A percentile compares a stretch with the other conserved stretches of the same genome.
These are phyloP conservation scores for Cinclus cinclus DNA, from an alignment of 2,113 vertebrate species.

Conservation along the genomic window DNA sequence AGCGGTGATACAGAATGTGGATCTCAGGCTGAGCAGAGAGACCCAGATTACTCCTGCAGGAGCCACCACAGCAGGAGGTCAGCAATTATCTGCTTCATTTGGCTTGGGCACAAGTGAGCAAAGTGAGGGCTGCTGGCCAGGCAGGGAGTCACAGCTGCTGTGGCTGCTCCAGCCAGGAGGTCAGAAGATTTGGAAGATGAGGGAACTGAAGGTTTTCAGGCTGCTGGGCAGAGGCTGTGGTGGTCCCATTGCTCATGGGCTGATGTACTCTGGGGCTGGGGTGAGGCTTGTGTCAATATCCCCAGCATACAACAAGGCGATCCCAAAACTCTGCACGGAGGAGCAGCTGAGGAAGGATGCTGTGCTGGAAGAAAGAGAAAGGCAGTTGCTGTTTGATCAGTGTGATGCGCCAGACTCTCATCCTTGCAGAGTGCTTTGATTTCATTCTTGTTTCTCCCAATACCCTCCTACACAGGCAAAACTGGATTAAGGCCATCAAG, in stretches of 20 bases:
- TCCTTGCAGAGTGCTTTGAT: neutral
- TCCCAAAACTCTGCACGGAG: neutral
- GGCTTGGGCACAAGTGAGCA: neutral
- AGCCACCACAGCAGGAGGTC: neutral
- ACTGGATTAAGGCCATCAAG: neutral
- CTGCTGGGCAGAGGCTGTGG: neutral
- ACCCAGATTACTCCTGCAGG: neutral
- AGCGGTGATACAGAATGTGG: neutral
- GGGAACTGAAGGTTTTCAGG: neutral
- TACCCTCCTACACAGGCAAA: neutral
- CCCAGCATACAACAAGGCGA: neutral
- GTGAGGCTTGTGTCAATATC: neutral
- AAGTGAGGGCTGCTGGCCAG: neutral
- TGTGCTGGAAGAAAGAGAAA: neutral
- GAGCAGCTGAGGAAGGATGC: neutral
- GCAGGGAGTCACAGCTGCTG: neutral
- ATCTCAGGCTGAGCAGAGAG: neutral
- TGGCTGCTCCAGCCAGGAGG: neutral
- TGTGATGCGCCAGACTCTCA: neutral
- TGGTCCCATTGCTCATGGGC: neutral
- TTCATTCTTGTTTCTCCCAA: neutral
- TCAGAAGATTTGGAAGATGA: neutral
- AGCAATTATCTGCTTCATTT: conserved; percentile 10
- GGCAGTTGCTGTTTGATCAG: neutral
- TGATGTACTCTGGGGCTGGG: neutral